Base-by-base conservation (phyloP, 2,888 invertebrate species). In the Yponomeuta plumbellus region DNA sequence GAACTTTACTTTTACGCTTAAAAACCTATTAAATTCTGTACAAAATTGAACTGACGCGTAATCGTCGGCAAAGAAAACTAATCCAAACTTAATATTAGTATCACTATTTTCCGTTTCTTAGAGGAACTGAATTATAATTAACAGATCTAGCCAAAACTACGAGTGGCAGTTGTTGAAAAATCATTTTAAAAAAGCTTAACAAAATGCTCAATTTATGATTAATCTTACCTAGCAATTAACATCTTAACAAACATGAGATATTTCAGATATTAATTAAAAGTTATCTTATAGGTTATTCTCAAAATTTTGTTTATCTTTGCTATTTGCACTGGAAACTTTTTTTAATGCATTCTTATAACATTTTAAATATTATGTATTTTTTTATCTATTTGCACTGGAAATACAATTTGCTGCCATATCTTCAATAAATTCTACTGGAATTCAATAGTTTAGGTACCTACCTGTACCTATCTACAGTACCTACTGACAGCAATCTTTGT, bases 81-180 rank as follows among this genome's bases (percentile, higher is more conserved):
- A 73, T 74, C 73, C 68, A 71, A 81, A 84, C 83, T 85, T 87
- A 87, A 79, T 71, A 83, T 80, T 88, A 89, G 79, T 88, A 88
- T 89, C 88, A 88, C 88, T 88, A 81, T 78, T 80, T 82, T 57
- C 83, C 84, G 85, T 83, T 82, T 83, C 74, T 78, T 77, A 71
- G 83, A 85, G 86, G 87, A 88, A 88, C 87, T 87, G 78, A 83
- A 81, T 75, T 73, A 76, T 76, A 61, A 66, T n/a, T n/a, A 26
- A 61, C 66, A 66, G 61, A 62, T 65, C 65, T 65, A 57, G 65
- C 56, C 65, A 65, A 23, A 57, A 65, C 56, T 52, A 64, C 17
- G 56, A 64, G 20, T 17, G 64, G 64, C 52, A 8, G 23, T 22
- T 2, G 11, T 44, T 64, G 21, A 11, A 64, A 64, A 64, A 13